Evolutionary conservation across 2,797 vertebrate genomes (phyloP), one percentile per base, ranked within the genome.

Genomic region (Fundulus diaphanus): DNA sequence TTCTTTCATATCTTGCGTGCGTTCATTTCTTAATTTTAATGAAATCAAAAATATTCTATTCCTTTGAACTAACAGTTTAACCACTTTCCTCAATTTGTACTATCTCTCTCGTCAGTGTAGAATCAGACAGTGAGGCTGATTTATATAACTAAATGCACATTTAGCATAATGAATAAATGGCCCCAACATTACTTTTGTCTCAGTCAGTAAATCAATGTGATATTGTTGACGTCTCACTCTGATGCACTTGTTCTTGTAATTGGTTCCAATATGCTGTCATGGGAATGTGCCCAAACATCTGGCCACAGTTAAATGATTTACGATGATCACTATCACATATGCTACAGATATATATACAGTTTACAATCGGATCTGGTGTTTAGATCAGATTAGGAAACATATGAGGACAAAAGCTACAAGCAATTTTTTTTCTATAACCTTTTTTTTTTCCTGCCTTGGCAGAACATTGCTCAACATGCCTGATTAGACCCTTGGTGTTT

Each of bases 101-200:
- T 79, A 67, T 73, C 46, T 20, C 40, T 70, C 51, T 57, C 79
- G 81, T 74, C 70, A 49, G 73, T 35, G 75, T 79, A 73, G 83
- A 85, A 73, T 85, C 78, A 73, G 79, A 82, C 79, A 82, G 71
- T 52, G 24, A 66, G 63, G 63, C 37, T 56, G 59, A 75, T 78
- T 65, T 80, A 77, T 70, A 87, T 92, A 81, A 88, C 93, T 95
- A 95, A 96, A 95, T 95, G 93, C 92, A 93, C 93, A 95, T 92
- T 95, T 96, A 94, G 92, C 94, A 91, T 90, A 78, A 89, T 87
- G 87, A 92, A 94, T 93, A 89, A 92, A 92, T 78, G 59, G 48
- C 70, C 85, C 31, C 82, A 48, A 71, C 87, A 72, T 67, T 13
- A 24, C 37, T 68, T 74, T 65, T 33, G 70, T 68, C 63, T 81